phyloP scores from a whole-genome alignment of 2,797 vertebrate genomes.

The Tangara arthus region DNA sequence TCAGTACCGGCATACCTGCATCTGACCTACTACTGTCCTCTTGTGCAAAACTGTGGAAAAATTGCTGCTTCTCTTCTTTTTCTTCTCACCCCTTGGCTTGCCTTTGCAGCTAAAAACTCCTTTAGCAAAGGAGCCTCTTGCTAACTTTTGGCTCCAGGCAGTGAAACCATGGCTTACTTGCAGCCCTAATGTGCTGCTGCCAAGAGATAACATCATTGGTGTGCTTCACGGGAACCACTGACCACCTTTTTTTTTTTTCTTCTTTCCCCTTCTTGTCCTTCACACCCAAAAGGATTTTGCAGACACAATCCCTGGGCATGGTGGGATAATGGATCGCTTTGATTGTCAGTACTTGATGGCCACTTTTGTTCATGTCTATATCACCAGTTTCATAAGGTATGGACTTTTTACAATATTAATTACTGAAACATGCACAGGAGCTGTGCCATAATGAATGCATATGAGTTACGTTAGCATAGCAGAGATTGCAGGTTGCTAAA shows the following conservation, averaged over 20 bases:
- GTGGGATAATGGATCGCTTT: constrained; percentile 97
- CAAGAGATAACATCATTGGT: rapidly evolving
- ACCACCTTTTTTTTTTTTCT: not conserved
- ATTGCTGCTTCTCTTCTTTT: not conserved
- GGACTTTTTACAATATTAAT: not conserved
- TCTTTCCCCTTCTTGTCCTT: not conserved
- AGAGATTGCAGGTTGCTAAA: not conserved
- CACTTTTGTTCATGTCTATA: constrained; percentile 96
- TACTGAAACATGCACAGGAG: not conserved
- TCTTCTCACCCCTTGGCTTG: not conserved
- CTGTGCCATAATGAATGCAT: not conserved
- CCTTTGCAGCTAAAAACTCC: not conserved
- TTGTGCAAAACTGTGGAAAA: not conserved
- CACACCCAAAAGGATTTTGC: constrained; percentile 86
- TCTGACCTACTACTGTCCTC: not conserved
- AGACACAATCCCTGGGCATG: constrained; percentile 94
- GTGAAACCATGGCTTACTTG: not conserved
- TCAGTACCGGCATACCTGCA: not conserved
- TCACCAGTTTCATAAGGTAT: constrained; percentile 95
- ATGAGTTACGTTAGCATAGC: not conserved
- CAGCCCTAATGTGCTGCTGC: not conserved
- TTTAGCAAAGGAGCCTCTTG: not conserved
- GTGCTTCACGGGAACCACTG: not conserved
- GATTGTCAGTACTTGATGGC: constrained; percentile 98
- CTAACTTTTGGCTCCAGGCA: not conserved